Base-by-base conservation (phyloP, 2,113 vertebrate genomes). In the Condylura cristata region DNA sequence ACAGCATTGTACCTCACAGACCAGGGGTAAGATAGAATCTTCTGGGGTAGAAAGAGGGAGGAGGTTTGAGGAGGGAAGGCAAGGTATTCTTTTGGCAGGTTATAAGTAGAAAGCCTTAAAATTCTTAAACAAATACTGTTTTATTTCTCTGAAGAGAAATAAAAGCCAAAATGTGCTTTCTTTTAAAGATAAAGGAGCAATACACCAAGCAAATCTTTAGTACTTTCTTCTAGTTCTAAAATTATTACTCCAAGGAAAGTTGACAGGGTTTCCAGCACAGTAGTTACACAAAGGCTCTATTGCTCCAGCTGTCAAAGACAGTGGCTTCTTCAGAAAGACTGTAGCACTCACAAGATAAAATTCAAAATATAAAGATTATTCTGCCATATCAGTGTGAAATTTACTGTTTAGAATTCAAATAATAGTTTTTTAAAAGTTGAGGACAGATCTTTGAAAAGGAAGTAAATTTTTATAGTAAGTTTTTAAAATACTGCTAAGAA, bases 101-200 rank as follows among this genome's bases (percentile, higher is more conserved):
- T 75, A 68, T 71, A n/a, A 78, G 11, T 20, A 8, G 34, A 80
- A 92, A 92, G 32, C 8, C 26, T 84, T 84, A 53, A 56, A n/a
- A 10, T 72, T 83, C 94, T 60, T 60, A 90, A 90, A 48, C 56
- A 92, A 94, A 53, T 24, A 96, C 37, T n/a, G n/a, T n/a, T n/a
- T n/a, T n/a, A n/a, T n/a, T n/a, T n/a, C n/a, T n/a, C n/a, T n/a
- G n/a, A n/a, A n/a, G n/a, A n/a, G n/a, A n/a, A n/a, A 86, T 76
- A 82, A 96, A 75, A 39, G 78, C 46, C 76, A 91, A 88, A 20
- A 61, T 32, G 9, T 46, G 26, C 34, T 58, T 93, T 87, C 32
- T 85, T 85, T 92, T 63, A 44, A 75, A 84, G 65, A 56, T 41
- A 94, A 82, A 78, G 60, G 12, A 78, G 7, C 11, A 60, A 53